Percentiles rank a stretch among this genome's conserved stretches.
These are phyloP conservation scores for Manis javanica DNA, from an alignment of 2,797 vertebrate genomes.

Conservation along the genomic window DNA sequence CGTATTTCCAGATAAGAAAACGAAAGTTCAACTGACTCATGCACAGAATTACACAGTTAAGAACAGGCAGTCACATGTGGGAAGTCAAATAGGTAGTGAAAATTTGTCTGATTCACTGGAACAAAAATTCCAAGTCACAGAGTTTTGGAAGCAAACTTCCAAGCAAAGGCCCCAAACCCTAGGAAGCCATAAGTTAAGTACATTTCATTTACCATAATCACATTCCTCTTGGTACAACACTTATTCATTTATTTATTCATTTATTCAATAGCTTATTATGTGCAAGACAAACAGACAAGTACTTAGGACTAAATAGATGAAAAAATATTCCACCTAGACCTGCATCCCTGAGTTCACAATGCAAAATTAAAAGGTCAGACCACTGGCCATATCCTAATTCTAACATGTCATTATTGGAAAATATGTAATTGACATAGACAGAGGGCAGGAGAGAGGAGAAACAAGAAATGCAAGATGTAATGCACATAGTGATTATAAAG, in stretches of 20 bases:
- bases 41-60: background rate
- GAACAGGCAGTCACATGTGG: background rate
- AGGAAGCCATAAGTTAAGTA: background rate
- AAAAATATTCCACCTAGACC: background rate
- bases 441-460: background rate
- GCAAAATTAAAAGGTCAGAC: background rate
- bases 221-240: background rate
- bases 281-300: background rate
- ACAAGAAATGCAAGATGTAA: background rate
- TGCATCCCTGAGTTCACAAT: background rate
- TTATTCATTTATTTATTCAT: background rate
- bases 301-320: background rate
- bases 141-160: background rate
- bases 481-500: background rate
- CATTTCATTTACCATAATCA: background rate
- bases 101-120: background rate
- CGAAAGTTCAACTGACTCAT: background rate
- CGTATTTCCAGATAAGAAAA: constrained; percentile 40
- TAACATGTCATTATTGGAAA: background rate
- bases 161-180: background rate
- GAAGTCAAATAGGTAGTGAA: background rate
- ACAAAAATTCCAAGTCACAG: background rate
- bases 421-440: background rate
- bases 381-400: background rate
- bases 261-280: background rate